These are phyloP conservation scores for Rhabdomys pumilio DNA, from an alignment of 2,797 vertebrate genomes.

Conservation along the genomic window DNA sequence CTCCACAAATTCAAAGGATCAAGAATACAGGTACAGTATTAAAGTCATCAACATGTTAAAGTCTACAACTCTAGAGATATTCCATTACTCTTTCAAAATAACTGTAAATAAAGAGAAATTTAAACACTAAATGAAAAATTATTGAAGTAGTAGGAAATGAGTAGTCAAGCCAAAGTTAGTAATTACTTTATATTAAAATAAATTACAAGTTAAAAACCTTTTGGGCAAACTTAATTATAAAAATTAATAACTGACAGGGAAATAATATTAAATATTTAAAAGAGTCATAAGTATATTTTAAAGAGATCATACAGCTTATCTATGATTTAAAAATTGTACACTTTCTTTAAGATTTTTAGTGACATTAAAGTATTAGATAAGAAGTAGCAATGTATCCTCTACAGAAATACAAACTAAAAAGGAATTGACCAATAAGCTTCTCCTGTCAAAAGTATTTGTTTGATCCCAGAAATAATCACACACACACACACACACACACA, in stretches of 20 bases:
- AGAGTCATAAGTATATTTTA: not conserved
- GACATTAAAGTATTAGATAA: not conserved
- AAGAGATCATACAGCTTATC: constrained; percentile 20
- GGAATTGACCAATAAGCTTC: not conserved
- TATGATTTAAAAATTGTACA: not conserved
- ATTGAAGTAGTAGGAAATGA: not conserved
- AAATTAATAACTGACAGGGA: not conserved
- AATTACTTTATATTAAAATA: constrained; percentile 19
- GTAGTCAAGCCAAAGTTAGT: not conserved
- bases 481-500: not conserved
- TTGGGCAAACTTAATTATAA: not conserved
- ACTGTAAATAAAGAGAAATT: not conserved
- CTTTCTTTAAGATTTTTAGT: not conserved
- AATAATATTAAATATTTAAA: not conserved
- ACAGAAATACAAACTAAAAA: not conserved
- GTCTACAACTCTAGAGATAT: not conserved
- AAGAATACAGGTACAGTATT: not conserved
- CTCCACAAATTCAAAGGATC: not conserved
- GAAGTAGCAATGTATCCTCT: not conserved
- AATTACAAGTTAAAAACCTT: not conserved
- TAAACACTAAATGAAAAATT: not conserved
- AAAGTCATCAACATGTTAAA: not conserved
- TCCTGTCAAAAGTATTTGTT: not conserved
- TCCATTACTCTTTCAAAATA: not conserved
- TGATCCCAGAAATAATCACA: not conserved